These are phyloP conservation scores for Melanostigma gelatinosum DNA, from an alignment of 2,113 vertebrate genomes.

Conservation along the genomic window DNA sequence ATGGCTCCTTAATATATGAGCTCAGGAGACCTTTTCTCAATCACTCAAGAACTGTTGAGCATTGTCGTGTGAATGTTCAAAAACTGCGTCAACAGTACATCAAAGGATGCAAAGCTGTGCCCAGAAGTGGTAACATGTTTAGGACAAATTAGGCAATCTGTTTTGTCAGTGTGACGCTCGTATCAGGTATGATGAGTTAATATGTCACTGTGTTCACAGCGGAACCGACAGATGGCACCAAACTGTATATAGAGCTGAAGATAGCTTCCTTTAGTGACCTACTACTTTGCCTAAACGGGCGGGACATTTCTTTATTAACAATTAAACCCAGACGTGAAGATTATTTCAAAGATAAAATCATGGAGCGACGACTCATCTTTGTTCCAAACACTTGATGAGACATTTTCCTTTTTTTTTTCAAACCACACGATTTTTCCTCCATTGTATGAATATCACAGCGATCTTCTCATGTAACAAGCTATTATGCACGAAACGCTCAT, in stretches of 20 bases:
- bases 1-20: no score
- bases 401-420: constrained; percentile 6
- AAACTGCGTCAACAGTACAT: no score
- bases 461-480: constrained; percentile 37
- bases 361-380: not conserved
- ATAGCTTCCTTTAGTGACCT: not conserved
- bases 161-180: not conserved
- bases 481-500: constrained; percentile 61
- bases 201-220: not conserved
- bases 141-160: not conserved
- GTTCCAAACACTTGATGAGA: constrained; percentile 12
- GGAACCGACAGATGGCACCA: constrained; percentile 1
- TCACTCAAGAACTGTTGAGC: no score
- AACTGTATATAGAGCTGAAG: not conserved
- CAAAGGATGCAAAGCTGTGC: no score
- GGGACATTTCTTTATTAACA: not conserved
- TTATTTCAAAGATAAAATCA: constrained; percentile 13
- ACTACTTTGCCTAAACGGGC: constrained; percentile 3
- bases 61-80: no score
- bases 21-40: no score
- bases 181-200: not conserved
- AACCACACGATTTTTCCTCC: constrained; percentile 5
- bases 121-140: no score
- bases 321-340: not conserved
- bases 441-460: constrained; percentile 28